Evolutionary conservation across 2,888 invertebrate genomes (phyloP), one percentile per base, ranked within the genome.

Genomic region (Anthophora plumipes): DNA sequence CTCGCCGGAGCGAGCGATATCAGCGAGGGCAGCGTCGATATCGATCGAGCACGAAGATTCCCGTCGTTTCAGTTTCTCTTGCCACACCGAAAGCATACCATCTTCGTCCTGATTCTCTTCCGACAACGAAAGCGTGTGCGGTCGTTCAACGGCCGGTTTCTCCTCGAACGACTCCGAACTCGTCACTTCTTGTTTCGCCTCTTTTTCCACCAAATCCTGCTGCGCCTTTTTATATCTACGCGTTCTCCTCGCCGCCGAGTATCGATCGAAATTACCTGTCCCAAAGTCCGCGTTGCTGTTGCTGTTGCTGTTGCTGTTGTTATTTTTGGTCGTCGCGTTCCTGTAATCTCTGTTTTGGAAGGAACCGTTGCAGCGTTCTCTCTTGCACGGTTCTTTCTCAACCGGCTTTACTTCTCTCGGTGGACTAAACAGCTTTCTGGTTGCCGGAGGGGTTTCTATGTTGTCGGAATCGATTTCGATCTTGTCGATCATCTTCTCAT

Each of bases 391-490:
- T 20, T 93, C 93, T 52, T 91, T 92, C 48, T 93, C 93, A 2
- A 92, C 89, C 22, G 94, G 91, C 88, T 95, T 95, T 37, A 94
- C 94, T 57, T 95, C 95, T 48, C 95, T 95, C 1, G 95, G 95
- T 2, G 96, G 95, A 75, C 95, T 95, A 90, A 96, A 96, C 41
- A 95, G 93, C 86, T 96, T 95, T 73, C 98, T 94, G 22, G 96
- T 96, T 0, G 96, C 97, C 7, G 98, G 98, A 25, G 98, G 98
- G 1, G 98, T 98, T 94, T 98, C 98, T 46, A 98, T 97, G 89
- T 98, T 98, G 88, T 98, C 98, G 3, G 97, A 97, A 92, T 98
- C 98, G 54, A 98, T 97, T 91, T 98, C 97, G 14, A 96, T 96
- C 91, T 96, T 96, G 88, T 97, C 96, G 22, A 95, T 55, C 8